Conservation (phyloP, 2,888 invertebrate species). For the Drosophila dives region DNA sequence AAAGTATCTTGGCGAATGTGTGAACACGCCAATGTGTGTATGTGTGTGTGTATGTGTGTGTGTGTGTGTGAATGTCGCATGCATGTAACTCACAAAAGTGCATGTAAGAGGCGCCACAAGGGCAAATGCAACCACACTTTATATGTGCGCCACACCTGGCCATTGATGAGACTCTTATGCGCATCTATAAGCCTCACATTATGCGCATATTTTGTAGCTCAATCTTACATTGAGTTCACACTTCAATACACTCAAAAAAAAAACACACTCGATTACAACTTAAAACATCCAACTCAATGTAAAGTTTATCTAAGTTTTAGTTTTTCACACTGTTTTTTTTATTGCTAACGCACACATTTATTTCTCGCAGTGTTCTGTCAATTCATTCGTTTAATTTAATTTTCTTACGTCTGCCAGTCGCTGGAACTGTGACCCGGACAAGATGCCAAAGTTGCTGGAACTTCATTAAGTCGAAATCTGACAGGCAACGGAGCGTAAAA, state of each 20-base stretch:
- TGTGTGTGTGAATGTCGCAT: slow-evolving; percentile 28
- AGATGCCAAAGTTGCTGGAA: slow-evolving; percentile 67
- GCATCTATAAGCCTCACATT: slow-evolving; percentile 26
- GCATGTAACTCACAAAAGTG: slow-evolving; percentile 38
- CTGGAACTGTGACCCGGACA: slow-evolving; percentile 30
- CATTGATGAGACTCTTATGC: slow-evolving; percentile 50
- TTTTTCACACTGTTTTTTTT: neutral
- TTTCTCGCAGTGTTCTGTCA: slow-evolving; percentile 25
- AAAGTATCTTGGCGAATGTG: slow-evolving; percentile 26
- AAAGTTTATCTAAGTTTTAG: neutral
- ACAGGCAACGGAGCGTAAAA: slow-evolving; percentile 54
- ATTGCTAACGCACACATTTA: neutral
- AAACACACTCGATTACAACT: neutral
- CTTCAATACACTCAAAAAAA: neutral
- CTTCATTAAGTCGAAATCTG: slow-evolving; percentile 72
- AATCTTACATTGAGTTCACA: slow-evolving; percentile 5
- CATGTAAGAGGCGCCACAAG: slow-evolving; percentile 24
- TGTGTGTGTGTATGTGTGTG: slow-evolving; percentile 12
- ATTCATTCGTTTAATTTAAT: slow-evolving; percentile 57
- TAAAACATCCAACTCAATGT: neutral
- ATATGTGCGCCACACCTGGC: slow-evolving; percentile 21
- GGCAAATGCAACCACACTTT: slow-evolving; percentile 9
- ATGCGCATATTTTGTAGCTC: slow-evolving; percentile 14
- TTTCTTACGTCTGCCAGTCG: slow-evolving; percentile 46
- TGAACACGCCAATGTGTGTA: slow-evolving; percentile 2